Conservation (phyloP, 2,888 invertebrate genomes). For the Drosophila mulleri region DNA sequence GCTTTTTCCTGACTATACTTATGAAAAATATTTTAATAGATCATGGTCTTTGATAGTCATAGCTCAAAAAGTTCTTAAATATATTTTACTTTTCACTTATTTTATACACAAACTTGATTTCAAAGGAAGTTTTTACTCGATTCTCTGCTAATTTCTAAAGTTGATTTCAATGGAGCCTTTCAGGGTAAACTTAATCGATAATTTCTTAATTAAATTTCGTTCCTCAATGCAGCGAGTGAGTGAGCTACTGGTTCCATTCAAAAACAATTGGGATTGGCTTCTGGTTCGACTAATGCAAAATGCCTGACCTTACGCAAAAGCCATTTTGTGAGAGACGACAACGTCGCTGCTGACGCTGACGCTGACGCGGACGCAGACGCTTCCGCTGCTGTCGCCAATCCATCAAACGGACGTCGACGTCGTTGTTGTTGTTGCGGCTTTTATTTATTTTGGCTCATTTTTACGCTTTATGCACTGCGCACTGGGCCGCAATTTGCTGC, state of each 20-base stretch:
- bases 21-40: no score
- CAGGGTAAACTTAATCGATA: background rate
- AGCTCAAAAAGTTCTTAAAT: background rate
- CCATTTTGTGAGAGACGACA: slow-evolving; percentile 55
- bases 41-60: background rate
- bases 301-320: slow-evolving; percentile 70
- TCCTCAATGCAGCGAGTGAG: background rate
- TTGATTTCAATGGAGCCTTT: background rate
- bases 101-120: background rate
- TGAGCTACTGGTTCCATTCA: background rate
- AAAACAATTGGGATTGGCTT: slow-evolving; percentile 6
- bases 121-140: background rate
- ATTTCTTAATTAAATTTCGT: slow-evolving; percentile 4
- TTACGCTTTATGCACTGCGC: slow-evolving; percentile 76
- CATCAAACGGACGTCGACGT: slow-evolving; percentile 61
- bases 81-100: background rate
- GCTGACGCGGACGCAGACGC: slow-evolving; percentile 45
- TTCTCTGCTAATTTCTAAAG: background rate
- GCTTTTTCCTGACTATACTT: background rate
- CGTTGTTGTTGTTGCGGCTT: slow-evolving; percentile 50
- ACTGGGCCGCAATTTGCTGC: slow-evolving; percentile 49
- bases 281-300: slow-evolving; percentile 22
- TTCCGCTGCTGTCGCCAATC: slow-evolving; percentile 67
- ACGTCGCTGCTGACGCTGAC: slow-evolving; percentile 4
- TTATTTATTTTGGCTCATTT: slow-evolving; percentile 78